Percentiles rank a stretch among this genome's conserved stretches.
Conservation (phyloP, 1,140 invertebrate species). For the Bicyclus anynana region DNA sequence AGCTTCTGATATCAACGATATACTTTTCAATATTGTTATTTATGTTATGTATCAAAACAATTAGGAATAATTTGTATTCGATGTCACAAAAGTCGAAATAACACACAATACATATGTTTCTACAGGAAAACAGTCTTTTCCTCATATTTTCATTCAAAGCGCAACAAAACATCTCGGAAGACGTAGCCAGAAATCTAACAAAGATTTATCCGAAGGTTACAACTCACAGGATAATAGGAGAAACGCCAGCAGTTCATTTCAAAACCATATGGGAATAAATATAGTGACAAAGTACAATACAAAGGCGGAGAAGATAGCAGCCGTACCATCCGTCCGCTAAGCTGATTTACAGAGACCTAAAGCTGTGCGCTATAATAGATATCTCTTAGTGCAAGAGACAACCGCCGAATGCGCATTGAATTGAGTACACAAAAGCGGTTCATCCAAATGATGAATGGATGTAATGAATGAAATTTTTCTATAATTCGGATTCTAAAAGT, state of each 20-base stretch:
- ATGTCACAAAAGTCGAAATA: too few species aligned
- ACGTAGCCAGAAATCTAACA: neutral
- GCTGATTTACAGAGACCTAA: constrained; percentile 68
- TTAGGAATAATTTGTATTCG: too few species aligned
- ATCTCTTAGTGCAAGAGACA: constrained; percentile 25
- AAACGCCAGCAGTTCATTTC: constrained; percentile 20
- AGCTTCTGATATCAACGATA: too few species aligned
- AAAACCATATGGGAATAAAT: constrained; percentile 38
- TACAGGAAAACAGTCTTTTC: too few species aligned
- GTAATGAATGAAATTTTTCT: neutral
- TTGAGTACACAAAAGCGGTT: neutral
- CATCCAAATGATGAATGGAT: neutral
- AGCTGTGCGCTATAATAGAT: constrained; percentile 59
- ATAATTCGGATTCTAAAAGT: too few species aligned
- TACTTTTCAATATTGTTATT: too few species aligned
- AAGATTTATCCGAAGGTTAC: constrained; percentile 2
- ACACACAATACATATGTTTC: too few species aligned
- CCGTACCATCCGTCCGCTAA: constrained; percentile 57
- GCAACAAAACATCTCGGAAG: neutral
- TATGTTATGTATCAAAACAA: too few species aligned
- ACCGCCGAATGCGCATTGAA: neutral
- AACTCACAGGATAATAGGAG: neutral
- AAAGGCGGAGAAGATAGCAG: constrained; percentile 51
- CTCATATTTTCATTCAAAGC: neutral
- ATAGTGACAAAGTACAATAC: constrained; percentile 47